These are phyloP conservation scores for Amorpha juglandis DNA, from an alignment of 2,888 invertebrate genomes.

Conservation along the genomic window DNA sequence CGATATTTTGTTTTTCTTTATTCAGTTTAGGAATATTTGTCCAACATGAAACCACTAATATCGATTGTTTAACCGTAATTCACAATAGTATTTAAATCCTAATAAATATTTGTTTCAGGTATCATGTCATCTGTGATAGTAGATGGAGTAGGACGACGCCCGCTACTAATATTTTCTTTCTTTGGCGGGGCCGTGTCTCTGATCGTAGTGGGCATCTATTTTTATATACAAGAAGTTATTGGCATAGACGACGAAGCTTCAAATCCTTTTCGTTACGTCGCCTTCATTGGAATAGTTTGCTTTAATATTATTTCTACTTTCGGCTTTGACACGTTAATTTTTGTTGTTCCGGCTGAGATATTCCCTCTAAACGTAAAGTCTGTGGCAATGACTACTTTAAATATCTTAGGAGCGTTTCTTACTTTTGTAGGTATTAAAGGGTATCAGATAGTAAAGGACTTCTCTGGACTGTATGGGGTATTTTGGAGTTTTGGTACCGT, in stretches of 20 bases:
- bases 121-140: constrained; percentile 59
- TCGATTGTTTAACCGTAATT: not conserved
- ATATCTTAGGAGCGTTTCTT: constrained; percentile 65
- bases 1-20: too few relatives aligned
- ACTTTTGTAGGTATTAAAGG: constrained; percentile 77
- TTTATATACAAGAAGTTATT: constrained; percentile 58
- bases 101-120: constrained; percentile 50
- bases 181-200: constrained; percentile 56
- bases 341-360: constrained; percentile 80
- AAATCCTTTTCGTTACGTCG: constrained; percentile 59
- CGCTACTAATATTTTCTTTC: constrained; percentile 69
- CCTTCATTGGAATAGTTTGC: constrained; percentile 67
- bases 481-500: constrained; percentile 75
- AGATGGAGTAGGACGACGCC: constrained; percentile 70
- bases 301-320: constrained; percentile 57
- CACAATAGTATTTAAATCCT: not conserved
- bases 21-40: too few relatives aligned
- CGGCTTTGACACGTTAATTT: constrained; percentile 77
- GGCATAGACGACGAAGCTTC: constrained; percentile 38
- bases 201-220: constrained; percentile 59
- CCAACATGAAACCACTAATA: not conserved
- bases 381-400: constrained; percentile 75
- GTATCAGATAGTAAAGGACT: constrained; percentile 74
- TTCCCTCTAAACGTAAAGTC: constrained; percentile 84
- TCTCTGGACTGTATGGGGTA: constrained; percentile 72